Evolutionary conservation across 1,140 invertebrate species (phyloP).

Genomic region (Orchesella cincta): DNA sequence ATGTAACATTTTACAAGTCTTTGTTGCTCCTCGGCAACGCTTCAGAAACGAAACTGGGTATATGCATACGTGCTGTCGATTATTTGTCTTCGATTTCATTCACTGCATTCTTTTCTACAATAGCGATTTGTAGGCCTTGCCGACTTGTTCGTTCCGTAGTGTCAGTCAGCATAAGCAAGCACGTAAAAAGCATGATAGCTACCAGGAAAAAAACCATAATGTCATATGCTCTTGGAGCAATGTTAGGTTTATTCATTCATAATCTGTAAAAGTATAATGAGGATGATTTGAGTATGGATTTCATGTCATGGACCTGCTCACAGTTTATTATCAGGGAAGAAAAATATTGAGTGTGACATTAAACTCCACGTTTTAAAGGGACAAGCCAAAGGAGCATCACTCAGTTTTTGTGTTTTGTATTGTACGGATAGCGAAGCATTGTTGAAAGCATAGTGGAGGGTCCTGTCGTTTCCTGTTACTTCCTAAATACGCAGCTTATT

Average conservation of each 20-base stretch:
- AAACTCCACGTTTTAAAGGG: not conserved
- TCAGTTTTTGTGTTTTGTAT: not conserved
- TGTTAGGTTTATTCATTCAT: too few relatives aligned
- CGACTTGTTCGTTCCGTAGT: too few relatives aligned
- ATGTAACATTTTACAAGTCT: too few relatives aligned
- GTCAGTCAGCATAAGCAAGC: too few relatives aligned
- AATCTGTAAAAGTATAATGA: too few relatives aligned
- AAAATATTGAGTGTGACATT: conserved; percentile 12
- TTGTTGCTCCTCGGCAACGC: too few relatives aligned
- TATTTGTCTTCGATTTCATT: not conserved
- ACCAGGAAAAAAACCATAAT: too few relatives aligned
- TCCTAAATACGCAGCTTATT: not conserved
- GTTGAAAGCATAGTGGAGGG: not conserved
- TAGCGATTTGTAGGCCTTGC: not conserved
- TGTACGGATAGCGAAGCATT: too few relatives aligned
- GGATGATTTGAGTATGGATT: too few relatives aligned
- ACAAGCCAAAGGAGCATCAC: not conserved
- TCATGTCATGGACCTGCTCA: not conserved
- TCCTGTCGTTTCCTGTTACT: conserved; percentile 25
- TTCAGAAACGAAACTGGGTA: too few relatives aligned
- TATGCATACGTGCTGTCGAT: not conserved
- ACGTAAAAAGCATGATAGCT: too few relatives aligned
- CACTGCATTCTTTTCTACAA: not conserved
- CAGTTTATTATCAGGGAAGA: not conserved
- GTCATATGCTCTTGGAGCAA: too few relatives aligned